These are phyloP conservation scores for Parnassius smintheus DNA, from an alignment of 2,888 invertebrate species.

Conservation along the genomic window DNA sequence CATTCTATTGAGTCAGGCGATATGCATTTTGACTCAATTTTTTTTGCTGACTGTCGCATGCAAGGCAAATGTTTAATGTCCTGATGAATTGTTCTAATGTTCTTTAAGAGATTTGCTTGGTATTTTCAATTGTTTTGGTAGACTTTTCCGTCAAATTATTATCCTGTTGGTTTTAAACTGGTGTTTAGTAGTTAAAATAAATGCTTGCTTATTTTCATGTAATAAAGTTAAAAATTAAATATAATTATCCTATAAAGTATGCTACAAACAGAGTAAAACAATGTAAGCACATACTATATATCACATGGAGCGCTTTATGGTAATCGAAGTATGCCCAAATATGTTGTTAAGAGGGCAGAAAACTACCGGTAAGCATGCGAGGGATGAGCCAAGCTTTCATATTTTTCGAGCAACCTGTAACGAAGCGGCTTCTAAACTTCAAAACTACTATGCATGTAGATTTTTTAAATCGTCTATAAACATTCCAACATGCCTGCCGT, in stretches of 20 bases:
- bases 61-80: constrained; percentile 21
- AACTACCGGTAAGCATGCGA: constrained; percentile 78
- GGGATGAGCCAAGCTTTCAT: constrained; percentile 76
- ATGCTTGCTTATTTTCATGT: neutral
- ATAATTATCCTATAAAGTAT: constrained; percentile 14
- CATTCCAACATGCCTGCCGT: constrained; percentile 63
- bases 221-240: constrained; percentile 6
- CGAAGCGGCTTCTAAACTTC: constrained; percentile 65
- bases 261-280: constrained; percentile 42
- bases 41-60: constrained; percentile 28
- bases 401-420: constrained; percentile 70
- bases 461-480: constrained; percentile 71
- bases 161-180: no score
- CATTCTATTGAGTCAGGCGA: constrained; percentile 60
- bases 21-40: constrained; percentile 38
- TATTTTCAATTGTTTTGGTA: no score
- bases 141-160: no score
- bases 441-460: constrained; percentile 62
- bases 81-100: constrained; percentile 7
- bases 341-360: constrained; percentile 78
- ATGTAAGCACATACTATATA: constrained; percentile 71
- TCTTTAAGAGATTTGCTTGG: constrained; percentile 4
- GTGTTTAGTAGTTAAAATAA: neutral
- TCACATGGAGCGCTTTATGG: constrained; percentile 79
- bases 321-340: constrained; percentile 81